phyloP scores from a whole-genome alignment of 35 echinoderm and acorn worm genomes.

The Apostichopus parvimensis region DNA sequence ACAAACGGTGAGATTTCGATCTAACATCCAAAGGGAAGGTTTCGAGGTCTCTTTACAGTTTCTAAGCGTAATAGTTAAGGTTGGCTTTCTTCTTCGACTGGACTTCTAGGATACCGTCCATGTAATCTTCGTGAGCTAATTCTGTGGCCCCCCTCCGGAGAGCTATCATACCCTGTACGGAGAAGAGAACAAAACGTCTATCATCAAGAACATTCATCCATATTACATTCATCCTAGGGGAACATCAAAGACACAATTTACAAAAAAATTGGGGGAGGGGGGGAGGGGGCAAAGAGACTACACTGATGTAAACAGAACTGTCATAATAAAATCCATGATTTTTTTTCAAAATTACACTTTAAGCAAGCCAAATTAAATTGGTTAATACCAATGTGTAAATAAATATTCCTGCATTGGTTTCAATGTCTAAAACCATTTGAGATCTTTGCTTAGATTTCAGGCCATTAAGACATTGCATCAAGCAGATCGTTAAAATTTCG shows the following conservation, averaged over 20 bases:
- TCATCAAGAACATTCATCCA: not conserved
- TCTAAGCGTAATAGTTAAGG: constrained; percentile 95
- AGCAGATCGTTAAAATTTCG: too few relatives aligned
- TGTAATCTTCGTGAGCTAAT: constrained; percentile 94
- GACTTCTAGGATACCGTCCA: constrained; percentile 97
- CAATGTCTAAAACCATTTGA: too few relatives aligned
- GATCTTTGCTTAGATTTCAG: too few relatives aligned
- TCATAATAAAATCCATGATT: too few relatives aligned
- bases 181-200: not conserved
- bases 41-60: not conserved
- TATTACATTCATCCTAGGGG: not conserved
- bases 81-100: constrained; percentile 99
- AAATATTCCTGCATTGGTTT: too few relatives aligned
- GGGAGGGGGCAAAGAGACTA: not conserved
- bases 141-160: constrained; percentile 88
- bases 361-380: too few relatives aligned
- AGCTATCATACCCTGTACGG: constrained; percentile 91
- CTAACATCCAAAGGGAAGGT: too few relatives aligned
- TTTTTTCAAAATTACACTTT: too few relatives aligned
- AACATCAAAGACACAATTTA: not conserved
- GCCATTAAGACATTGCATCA: too few relatives aligned
- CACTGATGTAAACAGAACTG: too few relatives aligned
- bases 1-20: too few relatives aligned
- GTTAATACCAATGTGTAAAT: too few relatives aligned
- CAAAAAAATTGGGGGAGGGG: not conserved